Conservation (phyloP, 2,113 vertebrate species). For the Phylloscopus trochilus region DNA sequence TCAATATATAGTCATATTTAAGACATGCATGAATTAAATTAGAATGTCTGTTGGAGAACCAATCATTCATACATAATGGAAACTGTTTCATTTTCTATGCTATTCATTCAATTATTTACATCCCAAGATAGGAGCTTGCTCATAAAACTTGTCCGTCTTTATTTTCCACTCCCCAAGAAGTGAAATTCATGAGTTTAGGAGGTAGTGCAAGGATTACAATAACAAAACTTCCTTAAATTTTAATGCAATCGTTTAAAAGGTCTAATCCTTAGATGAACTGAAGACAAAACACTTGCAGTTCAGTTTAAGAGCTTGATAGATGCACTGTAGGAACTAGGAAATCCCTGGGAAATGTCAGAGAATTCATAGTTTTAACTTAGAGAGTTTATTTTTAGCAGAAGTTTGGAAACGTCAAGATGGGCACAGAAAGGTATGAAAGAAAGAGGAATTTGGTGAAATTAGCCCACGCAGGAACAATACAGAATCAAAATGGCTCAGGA, state of each 20-base stretch:
- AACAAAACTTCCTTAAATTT: not conserved
- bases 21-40: not conserved
- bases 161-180: not conserved
- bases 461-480: not conserved
- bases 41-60: not conserved
- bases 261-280: not conserved
- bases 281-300: not conserved
- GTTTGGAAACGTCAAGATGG: not conserved
- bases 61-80: not conserved
- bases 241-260: not conserved
- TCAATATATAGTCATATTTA: not conserved
- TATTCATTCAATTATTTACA: not conserved
- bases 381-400: not conserved
- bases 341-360: not conserved
- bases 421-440: not conserved
- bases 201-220: not conserved
- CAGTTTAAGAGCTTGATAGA: not conserved
- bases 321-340: not conserved
- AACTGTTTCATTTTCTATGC: not conserved
- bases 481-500: not conserved
- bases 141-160: not conserved
- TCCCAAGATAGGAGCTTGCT: not conserved
- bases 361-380: not conserved
- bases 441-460: not conserved
- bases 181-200: not conserved